Percentiles rank a stretch among this genome's conserved stretches.
Evolutionary conservation across 2,113 vertebrate genomes (phyloP).

Genomic region (Thalassarche chlororhynchos): DNA sequence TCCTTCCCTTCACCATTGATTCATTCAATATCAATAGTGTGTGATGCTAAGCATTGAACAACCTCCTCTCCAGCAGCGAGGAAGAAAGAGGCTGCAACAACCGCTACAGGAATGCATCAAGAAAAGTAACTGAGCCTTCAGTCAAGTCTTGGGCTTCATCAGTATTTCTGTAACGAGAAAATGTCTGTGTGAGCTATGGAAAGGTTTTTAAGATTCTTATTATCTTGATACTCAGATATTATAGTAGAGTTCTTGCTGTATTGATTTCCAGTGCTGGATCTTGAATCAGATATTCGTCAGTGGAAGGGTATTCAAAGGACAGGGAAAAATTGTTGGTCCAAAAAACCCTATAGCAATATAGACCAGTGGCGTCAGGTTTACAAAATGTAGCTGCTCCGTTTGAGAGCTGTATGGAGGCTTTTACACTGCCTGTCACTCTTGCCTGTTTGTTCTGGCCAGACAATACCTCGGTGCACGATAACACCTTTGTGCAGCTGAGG

Average conservation of each 20-base stretch:
- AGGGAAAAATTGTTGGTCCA: not conserved
- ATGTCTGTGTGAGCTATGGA: not conserved
- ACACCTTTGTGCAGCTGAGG: not conserved
- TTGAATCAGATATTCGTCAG: not conserved
- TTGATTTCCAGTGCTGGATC: not conserved
- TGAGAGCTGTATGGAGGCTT: not conserved
- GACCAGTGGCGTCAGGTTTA: not conserved
- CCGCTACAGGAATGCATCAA: not conserved
- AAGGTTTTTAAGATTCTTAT: not conserved
- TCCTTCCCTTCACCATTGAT: not conserved
- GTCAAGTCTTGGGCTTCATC: not conserved
- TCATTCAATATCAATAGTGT: not conserved
- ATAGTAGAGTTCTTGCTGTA: not conserved
- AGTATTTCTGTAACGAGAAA: not conserved
- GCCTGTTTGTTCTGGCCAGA: not conserved
- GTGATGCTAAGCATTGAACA: not conserved
- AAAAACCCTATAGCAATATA: rapidly evolving
- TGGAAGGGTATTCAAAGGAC: not conserved
- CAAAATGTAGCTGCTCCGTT: not conserved
- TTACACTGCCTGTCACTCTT: not conserved
- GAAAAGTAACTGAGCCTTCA: not conserved
- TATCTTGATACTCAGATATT: not conserved
- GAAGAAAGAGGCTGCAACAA: not conserved
- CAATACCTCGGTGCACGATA: rapidly evolving
- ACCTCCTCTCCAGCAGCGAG: not conserved